These are phyloP conservation scores for Megalonaias nervosa DNA, from an alignment of 1,140 invertebrate species.

Conservation along the genomic window DNA sequence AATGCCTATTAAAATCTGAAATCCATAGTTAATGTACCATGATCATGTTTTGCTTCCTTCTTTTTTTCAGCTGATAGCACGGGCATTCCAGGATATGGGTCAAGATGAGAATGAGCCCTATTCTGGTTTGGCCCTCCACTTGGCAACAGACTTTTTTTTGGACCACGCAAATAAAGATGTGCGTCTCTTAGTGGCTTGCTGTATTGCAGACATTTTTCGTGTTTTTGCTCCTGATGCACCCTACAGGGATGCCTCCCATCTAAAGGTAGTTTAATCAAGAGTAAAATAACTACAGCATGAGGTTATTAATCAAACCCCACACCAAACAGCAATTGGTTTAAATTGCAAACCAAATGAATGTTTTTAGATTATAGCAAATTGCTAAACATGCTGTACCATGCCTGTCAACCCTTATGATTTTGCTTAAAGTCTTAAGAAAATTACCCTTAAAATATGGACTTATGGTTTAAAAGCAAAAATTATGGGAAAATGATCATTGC, in stretches of 20 bases:
- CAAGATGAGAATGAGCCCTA: constrained; percentile 97
- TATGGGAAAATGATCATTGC: too few species aligned
- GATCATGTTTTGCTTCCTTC: constrained; percentile 7
- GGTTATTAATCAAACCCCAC: too few species aligned
- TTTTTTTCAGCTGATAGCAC: constrained; percentile 83
- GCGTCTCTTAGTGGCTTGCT: constrained; percentile 94
- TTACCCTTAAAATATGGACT: too few species aligned
- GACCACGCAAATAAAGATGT: constrained; percentile 94
- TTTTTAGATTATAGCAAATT: too few species aligned
- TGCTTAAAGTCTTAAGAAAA: too few species aligned
- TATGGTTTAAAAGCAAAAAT: too few species aligned
- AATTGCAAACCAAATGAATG: too few species aligned
- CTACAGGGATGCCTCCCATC: constrained; percentile 94
- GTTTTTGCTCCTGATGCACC: constrained; percentile 99
- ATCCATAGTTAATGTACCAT: not conserved
- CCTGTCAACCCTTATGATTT: too few species aligned
- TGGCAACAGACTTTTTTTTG: constrained; percentile 94
- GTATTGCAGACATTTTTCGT: constrained; percentile 95
- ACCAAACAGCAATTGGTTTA: too few species aligned
- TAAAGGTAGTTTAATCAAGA: constrained; percentile 76
- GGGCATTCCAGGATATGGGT: constrained; percentile 96
- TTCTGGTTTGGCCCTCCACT: constrained; percentile 92
- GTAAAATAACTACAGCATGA: not conserved
- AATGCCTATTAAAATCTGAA: not conserved
- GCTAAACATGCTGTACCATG: too few species aligned